A percentile compares a stretch with the other conserved stretches of the same genome.
Evolutionary conservation across 1,140 invertebrate species (phyloP).

Genomic region (Drosophila azteca): DNA sequence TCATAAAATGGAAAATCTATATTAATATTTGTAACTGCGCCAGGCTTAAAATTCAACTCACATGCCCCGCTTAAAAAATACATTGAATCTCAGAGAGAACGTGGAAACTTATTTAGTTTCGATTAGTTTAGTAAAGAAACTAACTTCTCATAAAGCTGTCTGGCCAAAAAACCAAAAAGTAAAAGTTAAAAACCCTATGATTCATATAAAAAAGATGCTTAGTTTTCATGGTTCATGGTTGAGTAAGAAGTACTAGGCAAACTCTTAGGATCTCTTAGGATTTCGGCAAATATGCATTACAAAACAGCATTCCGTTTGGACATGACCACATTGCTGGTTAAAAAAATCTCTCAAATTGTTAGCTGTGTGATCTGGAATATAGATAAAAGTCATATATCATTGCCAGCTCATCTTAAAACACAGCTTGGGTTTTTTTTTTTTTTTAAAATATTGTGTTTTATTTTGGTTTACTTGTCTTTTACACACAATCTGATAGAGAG

Average conservation of each 20-base stretch:
- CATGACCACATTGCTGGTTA: neutral
- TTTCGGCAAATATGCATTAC: neutral
- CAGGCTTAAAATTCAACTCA: neutral
- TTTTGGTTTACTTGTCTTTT: slow-evolving; percentile 44
- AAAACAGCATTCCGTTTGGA: neutral
- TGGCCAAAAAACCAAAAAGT: too few relatives aligned
- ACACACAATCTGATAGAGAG: slow-evolving; percentile 6
- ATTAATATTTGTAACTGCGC: too few relatives aligned
- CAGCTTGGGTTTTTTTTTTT: slow-evolving; percentile 2
- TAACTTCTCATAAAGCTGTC: too few relatives aligned
- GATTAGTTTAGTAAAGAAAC: too few relatives aligned
- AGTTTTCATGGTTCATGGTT: too few relatives aligned
- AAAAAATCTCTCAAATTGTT: slow-evolving; percentile 16
- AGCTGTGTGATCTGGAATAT: slow-evolving; percentile 29
- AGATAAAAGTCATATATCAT: slow-evolving; percentile 38
- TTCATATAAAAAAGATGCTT: too few relatives aligned
- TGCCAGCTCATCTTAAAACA: slow-evolving; percentile 19
- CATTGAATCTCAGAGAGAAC: neutral
- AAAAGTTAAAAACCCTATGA: too few relatives aligned
- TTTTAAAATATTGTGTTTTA: slow-evolving; percentile 44
- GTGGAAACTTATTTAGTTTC: too few relatives aligned
- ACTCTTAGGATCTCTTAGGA: too few relatives aligned
- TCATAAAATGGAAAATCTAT: too few relatives aligned
- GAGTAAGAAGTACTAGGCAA: neutral
- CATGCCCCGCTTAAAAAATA: neutral